Evolutionary conservation across 2,797 vertebrate species (phyloP), one percentile per base, ranked within the genome.

Genomic region (Gobionotothen gibberifrons): DNA sequence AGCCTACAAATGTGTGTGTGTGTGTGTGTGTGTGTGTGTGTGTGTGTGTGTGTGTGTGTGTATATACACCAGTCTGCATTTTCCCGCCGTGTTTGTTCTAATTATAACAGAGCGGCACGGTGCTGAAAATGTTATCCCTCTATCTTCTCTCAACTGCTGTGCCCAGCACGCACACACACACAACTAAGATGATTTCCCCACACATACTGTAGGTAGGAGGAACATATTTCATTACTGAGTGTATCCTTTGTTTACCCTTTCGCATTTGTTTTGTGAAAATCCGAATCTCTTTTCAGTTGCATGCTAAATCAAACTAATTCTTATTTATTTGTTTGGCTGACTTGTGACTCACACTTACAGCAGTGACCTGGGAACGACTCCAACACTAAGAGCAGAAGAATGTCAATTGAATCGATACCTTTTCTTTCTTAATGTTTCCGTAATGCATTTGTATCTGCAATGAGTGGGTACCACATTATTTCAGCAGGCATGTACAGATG

Each of bases 71-170:
- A 64, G 77, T 21, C 36, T 54, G 66, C 16, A 56, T 87, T 78
- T 87, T 76, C 61, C 69, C 65, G 46, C 3, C 9, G 59, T 73
- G 69, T 87, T 83, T 89, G 76, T 81, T 84, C 81, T 86, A 84
- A 90, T 90, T 89, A 85, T 84, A 84, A 69, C 42, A 17, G 43
- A 67, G 58, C 14, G 5, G 53, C 59, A 49, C 12, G 13, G 61
- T 48, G 72, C 73, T 73, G 78, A 19, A 80, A 86, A 76, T 55
- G 67, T 78, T 84, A 83, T 88, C 79, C 72, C 69, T 62, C 64
- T 59, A 61, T 87, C 78, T 70, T 65, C 64, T 75, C 51, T 62
- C 59, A 66, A 54, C 58, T 80, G 70, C 71, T 74, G 56, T 14
- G 54, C 60, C 44, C 22, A 29, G 1, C 57, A 29, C 61, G 44